These are phyloP conservation scores for Cynopterus sphinx DNA, from an alignment of 2,797 vertebrate species.

Conservation along the genomic window DNA sequence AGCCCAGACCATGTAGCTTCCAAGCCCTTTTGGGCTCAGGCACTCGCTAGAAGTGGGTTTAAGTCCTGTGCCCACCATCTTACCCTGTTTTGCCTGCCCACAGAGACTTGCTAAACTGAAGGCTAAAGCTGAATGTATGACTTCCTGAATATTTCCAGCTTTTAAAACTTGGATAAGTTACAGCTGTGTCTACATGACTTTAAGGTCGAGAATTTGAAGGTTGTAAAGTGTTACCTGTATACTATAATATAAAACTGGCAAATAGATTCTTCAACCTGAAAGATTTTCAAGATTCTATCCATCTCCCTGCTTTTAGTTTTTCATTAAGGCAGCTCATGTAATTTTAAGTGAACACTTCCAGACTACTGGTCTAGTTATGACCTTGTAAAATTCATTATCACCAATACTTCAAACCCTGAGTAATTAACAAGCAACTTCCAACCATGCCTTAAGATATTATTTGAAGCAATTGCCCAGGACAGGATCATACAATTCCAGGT, in stretches of 20 bases:
- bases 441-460: neutral
- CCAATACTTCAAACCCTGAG: neutral
- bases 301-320: neutral
- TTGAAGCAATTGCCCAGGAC: neutral
- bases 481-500: neutral
- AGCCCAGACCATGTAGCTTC: neutral
- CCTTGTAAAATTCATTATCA: neutral
- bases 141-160: neutral
- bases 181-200: neutral
- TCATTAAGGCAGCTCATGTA: neutral
- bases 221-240: neutral
- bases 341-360: neutral
- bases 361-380: neutral
- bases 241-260: neutral
- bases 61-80: fast-evolving
- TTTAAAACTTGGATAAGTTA: neutral
- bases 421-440: neutral
- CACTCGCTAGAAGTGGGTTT: neutral
- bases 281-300: neutral
- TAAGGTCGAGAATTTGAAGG: neutral
- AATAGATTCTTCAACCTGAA: neutral
- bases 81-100: neutral
- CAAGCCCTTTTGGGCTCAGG: no score
- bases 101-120: neutral
- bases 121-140: no score